These are phyloP conservation scores for Adineta ricciae DNA, from an alignment of 2,888 invertebrate genomes.

Conservation along the genomic window DNA sequence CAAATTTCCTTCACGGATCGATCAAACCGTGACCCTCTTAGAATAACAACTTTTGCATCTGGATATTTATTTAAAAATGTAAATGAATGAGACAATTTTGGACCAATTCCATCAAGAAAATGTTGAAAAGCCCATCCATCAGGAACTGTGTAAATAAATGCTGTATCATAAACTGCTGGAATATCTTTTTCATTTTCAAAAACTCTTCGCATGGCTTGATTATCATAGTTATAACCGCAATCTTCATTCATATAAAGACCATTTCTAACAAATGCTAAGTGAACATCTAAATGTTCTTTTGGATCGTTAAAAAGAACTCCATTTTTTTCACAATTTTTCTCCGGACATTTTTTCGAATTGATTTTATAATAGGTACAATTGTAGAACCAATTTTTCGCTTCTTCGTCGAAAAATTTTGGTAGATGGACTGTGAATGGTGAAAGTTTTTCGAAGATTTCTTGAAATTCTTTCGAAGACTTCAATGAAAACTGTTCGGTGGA, in stretches of 20 bases:
- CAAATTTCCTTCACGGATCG: neutral
- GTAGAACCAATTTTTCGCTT: neutral
- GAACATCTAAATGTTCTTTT: neutral
- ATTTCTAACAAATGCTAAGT: neutral
- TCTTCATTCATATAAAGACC: neutral
- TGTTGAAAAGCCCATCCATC: neutral
- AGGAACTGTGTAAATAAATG: neutral
- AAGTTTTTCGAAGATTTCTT: neutral
- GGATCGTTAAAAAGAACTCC: neutral
- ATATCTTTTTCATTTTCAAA: neutral
- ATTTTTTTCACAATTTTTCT: neutral
- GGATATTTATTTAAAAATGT: neutral
- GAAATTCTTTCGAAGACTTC: neutral
- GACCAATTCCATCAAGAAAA: constrained; percentile 1
- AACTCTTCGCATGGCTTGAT: neutral
- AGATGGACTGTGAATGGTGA: neutral
- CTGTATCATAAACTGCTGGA: neutral
- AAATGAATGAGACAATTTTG: neutral
- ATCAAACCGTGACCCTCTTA: neutral
- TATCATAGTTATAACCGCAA: neutral
- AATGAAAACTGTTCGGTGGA: too few species aligned
- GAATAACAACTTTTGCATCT: neutral
- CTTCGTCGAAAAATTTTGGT: neutral
- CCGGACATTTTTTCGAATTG: neutral
- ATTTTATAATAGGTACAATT: neutral